Percentiles rank a stretch among this genome's conserved stretches.
Evolutionary conservation across 2,888 invertebrate species (phyloP).

Genomic region (Xestoiulus laeticollis): DNA sequence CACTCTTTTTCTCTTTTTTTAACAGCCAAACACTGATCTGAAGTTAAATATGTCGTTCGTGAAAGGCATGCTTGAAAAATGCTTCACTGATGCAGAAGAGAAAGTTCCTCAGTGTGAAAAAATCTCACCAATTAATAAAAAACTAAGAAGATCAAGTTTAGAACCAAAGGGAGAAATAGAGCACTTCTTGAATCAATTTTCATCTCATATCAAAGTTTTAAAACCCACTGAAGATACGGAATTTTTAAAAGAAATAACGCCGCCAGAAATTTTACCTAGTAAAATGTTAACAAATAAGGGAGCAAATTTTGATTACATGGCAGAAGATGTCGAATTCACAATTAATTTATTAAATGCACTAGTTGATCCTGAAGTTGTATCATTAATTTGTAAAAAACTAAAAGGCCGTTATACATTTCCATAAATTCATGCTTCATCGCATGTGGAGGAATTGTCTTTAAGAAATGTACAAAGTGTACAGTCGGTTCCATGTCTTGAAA

Average conservation of each 20-base stretch:
- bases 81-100: no score
- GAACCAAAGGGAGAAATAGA: neutral
- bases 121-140: no score
- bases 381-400: constrained; percentile 48
- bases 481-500: no score
- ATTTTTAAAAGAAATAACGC: neutral
- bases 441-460: no score
- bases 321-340: constrained; percentile 35
- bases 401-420: neutral
- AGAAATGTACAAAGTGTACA: no score
- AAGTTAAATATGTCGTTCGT: no score
- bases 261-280: neutral
- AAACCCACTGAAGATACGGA: neutral
- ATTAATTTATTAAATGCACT: constrained; percentile 31
- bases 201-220: neutral
- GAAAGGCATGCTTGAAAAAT: no score
- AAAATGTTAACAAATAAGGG: neutral
- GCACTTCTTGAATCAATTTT: neutral
- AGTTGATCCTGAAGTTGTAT: constrained; percentile 45
- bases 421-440: neutral
- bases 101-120: no score
- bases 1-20: no score
- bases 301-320: neutral
- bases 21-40: no score
- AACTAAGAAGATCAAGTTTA: no score